Conservation (phyloP, 2,113 vertebrate genomes). For the Poeciliopsis turrubarensis region DNA sequence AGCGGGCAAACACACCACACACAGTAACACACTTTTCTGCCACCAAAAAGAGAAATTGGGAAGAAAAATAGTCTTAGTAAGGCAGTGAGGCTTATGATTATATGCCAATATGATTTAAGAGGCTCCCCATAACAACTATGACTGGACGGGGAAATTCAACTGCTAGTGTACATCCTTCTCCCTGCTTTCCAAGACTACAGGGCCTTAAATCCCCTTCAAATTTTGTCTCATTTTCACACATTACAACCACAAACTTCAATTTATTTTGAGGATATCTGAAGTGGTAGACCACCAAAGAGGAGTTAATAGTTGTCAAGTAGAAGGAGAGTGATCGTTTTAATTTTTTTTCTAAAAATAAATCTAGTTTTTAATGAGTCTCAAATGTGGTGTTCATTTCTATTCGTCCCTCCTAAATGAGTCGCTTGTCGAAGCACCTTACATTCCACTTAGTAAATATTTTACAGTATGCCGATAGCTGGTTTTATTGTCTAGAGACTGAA, state of each 20-base stretch:
- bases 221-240: neutral
- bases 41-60: slow-evolving; percentile 68
- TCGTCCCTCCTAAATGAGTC: neutral
- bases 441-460: neutral
- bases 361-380: neutral
- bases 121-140: slow-evolving; percentile 52
- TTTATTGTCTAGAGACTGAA: neutral
- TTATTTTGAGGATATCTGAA: neutral
- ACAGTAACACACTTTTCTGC: slow-evolving; percentile 58
- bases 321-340: no score
- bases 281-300: neutral
- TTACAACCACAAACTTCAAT: neutral
- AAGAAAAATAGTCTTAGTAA: slow-evolving; percentile 76
- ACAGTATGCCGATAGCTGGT: neutral
- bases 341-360: no score
- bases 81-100: slow-evolving; percentile 72
- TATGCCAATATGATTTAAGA: slow-evolving; percentile 66
- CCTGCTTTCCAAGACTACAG: slow-evolving; percentile 3
- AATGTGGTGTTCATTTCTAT: neutral
- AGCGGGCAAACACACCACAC: slow-evolving; percentile 59
- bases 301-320: neutral
- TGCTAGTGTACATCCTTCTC: neutral
- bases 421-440: neutral
- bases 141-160: slow-evolving; percentile 27
- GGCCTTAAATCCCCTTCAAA: neutral